These are phyloP conservation scores for Odontophorus gujanensis DNA, from an alignment of 2,113 vertebrate species.

Conservation along the genomic window DNA sequence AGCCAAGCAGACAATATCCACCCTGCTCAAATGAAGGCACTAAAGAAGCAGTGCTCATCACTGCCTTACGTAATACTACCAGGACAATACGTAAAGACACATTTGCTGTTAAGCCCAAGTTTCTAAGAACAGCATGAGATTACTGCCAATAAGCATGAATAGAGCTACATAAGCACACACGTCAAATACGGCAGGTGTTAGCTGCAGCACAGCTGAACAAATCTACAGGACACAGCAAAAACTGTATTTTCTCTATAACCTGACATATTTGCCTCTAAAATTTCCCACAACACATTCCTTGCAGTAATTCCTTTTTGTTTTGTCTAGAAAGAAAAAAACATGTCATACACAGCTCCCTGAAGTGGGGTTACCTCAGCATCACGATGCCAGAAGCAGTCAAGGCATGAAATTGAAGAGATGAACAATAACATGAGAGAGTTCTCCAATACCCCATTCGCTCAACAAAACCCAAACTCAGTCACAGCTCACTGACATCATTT, in stretches of 20 bases:
- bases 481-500: rapidly evolving
- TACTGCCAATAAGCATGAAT: too few relatives aligned
- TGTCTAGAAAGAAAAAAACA: not conserved
- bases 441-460: not conserved
- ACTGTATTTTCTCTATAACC: not conserved
- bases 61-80: not conserved
- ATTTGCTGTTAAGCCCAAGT: not conserved
- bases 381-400: not conserved
- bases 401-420: not conserved
- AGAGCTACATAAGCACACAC: not conserved
- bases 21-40: not conserved
- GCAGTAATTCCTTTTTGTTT: not conserved
- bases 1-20: not conserved
- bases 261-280: not conserved
- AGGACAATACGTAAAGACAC: not conserved
- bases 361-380: not conserved
- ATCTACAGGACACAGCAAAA: too few relatives aligned
- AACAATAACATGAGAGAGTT: not conserved
- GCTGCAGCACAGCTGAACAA: not conserved
- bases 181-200: not conserved
- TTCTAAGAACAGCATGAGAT: not conserved
- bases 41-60: not conserved
- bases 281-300: not conserved
- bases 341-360: not conserved
- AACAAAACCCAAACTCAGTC: not conserved